These are phyloP conservation scores for Musca domestica DNA, from an alignment of 1,140 invertebrate genomes.

Conservation along the genomic window DNA sequence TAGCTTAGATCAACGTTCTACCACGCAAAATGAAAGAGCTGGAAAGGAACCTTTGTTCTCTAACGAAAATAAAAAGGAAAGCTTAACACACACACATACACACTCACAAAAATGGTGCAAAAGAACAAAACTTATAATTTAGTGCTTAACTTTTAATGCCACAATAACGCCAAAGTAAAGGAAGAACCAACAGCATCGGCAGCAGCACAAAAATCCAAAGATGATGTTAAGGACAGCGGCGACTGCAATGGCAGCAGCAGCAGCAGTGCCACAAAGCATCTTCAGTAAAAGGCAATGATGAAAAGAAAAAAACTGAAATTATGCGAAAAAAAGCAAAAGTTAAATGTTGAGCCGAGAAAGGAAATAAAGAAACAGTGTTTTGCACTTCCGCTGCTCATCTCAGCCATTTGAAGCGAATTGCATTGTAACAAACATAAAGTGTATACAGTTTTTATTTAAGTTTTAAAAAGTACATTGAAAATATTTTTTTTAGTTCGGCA, in stretches of 20 bases:
- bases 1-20: not conserved
- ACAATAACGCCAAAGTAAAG: slow-evolving; percentile 8
- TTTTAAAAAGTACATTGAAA: too few relatives aligned
- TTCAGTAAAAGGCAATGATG: not conserved
- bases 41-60: not conserved
- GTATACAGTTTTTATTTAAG: too few relatives aligned
- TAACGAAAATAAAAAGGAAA: not conserved
- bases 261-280: not conserved
- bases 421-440: too few relatives aligned
- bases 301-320: slow-evolving; percentile 12
- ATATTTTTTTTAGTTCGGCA: too few relatives aligned
- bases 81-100: too few relatives aligned
- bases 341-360: not conserved
- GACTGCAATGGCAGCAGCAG: too few relatives aligned
- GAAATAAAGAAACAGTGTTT: not conserved
- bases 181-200: not conserved
- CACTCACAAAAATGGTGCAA: too few relatives aligned
- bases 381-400: not conserved
- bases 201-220: too few relatives aligned
- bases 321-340: slow-evolving; percentile 10
- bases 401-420: too few relatives aligned
- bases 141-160: slow-evolving; percentile 21
- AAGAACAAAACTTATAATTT: slow-evolving; percentile 8
- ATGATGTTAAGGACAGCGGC: too few relatives aligned
- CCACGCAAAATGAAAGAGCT: not conserved